A percentile compares a stretch with the other conserved stretches of the same genome.
Evolutionary conservation across 2,888 invertebrate genomes (phyloP).

Genomic region (Mongoloraphidia duomilia): DNA sequence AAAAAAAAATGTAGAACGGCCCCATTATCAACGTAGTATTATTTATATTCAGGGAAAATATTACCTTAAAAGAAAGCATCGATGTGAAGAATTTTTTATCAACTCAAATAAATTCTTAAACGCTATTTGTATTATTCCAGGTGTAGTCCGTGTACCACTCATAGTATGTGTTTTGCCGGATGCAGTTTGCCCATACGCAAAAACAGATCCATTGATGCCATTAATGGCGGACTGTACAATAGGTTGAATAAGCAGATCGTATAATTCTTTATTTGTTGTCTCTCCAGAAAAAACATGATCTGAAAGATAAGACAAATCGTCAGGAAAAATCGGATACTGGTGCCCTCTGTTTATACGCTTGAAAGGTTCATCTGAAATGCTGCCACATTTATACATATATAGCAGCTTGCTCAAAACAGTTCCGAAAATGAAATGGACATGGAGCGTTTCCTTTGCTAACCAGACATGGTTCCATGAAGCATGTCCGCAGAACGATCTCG

Average conservation of each 20-base stretch:
- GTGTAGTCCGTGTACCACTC: constrained; percentile 52
- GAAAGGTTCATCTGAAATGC: too few relatives aligned
- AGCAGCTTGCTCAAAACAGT: too few relatives aligned
- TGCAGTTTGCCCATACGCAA: constrained; percentile 85
- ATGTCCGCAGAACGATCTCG: too few relatives aligned
- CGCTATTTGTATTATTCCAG: constrained; percentile 62
- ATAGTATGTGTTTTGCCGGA: constrained; percentile 81
- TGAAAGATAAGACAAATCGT: constrained; percentile 21
- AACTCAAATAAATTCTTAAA: constrained; percentile 54
- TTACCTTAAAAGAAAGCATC: constrained; percentile 61
- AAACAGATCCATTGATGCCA: constrained; percentile 76
- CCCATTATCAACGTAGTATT: too few relatives aligned
- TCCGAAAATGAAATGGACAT: too few relatives aligned
- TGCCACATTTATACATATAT: too few relatives aligned
- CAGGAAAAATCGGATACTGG: constrained; percentile 2
- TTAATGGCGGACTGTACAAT: constrained; percentile 55
- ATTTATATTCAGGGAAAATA: background rate
- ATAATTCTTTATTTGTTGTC: constrained; percentile 45
- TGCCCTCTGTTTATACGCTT: too few relatives aligned
- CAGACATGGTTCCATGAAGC: too few relatives aligned
- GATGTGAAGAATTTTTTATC: constrained; percentile 43
- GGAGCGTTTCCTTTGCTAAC: too few relatives aligned
- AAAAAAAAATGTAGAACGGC: too few relatives aligned
- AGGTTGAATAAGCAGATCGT: constrained; percentile 50
- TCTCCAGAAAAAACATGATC: constrained; percentile 57